phyloP scores from a whole-genome alignment of 1,140 invertebrate species.

The Caenorhabditis elegans region DNA sequence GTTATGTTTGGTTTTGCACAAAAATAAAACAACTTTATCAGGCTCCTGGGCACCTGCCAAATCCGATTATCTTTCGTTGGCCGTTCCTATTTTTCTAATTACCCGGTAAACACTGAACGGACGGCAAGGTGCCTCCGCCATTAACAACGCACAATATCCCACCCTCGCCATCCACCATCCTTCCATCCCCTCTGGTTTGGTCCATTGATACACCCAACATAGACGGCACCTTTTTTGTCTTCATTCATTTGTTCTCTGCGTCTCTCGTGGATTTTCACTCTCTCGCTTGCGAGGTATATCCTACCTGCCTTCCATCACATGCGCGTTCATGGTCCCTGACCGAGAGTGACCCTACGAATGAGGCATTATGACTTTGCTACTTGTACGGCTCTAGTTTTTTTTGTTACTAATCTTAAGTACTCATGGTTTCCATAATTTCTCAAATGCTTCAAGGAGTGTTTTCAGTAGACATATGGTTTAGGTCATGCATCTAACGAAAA shows the following conservation, averaged over 20 bases:
- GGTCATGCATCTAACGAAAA: too few species aligned
- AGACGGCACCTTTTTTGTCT: constrained; percentile 21
- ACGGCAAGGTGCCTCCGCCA: background rate
- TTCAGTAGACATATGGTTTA: too few species aligned
- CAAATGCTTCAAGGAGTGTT: too few species aligned
- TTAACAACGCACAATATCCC: background rate
- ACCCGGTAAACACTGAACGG: background rate
- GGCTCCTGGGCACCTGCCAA: background rate
- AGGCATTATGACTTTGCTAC: background rate
- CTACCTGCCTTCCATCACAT: background rate
- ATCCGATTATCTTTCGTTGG: constrained; percentile 9
- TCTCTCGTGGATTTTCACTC: background rate
- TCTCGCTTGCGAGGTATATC: background rate
- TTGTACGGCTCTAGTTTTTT: background rate
- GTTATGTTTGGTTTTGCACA: too few species aligned
- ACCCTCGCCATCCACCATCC: background rate
- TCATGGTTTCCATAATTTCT: too few species aligned
- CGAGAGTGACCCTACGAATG: background rate
- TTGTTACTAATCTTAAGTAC: background rate
- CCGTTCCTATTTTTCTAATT: constrained; percentile 7
- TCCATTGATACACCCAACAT: constrained; percentile 9
- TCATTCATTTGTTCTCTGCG: background rate
- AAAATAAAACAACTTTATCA: too few species aligned
- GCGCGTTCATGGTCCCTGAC: background rate
- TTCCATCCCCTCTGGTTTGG: background rate